Conservation (phyloP, 2,888 invertebrate species). For the Napeogenes sylphis region DNA sequence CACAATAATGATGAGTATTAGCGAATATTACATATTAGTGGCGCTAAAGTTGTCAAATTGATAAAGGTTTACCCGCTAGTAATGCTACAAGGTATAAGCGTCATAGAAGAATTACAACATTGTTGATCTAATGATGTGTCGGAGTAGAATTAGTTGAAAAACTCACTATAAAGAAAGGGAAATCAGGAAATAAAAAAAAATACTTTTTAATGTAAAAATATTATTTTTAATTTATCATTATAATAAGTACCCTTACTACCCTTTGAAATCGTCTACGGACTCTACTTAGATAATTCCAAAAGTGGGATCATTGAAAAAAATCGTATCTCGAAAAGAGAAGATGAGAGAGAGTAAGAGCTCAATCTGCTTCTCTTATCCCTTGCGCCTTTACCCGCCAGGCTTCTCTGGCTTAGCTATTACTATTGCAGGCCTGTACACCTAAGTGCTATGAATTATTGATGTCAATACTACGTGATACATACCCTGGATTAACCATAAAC, state of each 20-base stretch:
- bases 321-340: too few relatives aligned
- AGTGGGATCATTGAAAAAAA: too few relatives aligned
- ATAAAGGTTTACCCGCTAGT: constrained; percentile 49
- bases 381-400: constrained; percentile 11
- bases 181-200: too few relatives aligned
- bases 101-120: not conserved
- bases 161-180: too few relatives aligned
- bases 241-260: too few relatives aligned
- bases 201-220: too few relatives aligned
- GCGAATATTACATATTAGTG: constrained; percentile 43
- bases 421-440: constrained; percentile 63
- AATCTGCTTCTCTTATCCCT: constrained; percentile 15
- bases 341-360: too few relatives aligned
- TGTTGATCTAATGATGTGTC: not conserved
- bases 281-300: too few relatives aligned
- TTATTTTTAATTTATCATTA: too few relatives aligned
- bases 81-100: constrained; percentile 42
- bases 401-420: constrained; percentile 46
- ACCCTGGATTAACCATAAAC: constrained; percentile 35
- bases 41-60: constrained; percentile 65
- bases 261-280: too few relatives aligned
- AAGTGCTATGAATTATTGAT: constrained; percentile 71
- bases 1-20: too few relatives aligned
- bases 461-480: constrained; percentile 59
- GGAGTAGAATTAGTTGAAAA: too few relatives aligned